phyloP scores from a whole-genome alignment of 2,113 vertebrate genomes.

The Oreotrochilus melanogaster region DNA sequence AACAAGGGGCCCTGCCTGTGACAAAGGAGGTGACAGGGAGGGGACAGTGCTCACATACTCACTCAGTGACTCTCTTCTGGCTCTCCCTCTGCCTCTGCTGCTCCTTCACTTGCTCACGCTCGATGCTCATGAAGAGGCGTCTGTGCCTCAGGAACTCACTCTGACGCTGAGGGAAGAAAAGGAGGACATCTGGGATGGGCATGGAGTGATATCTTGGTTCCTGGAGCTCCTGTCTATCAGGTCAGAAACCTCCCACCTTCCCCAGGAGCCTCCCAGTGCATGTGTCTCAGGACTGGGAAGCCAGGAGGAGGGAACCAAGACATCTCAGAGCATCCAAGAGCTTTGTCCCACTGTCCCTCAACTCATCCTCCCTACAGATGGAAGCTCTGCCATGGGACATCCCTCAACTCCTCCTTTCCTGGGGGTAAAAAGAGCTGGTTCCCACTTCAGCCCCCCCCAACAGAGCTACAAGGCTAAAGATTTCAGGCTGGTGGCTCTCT shows the following conservation, averaged over 20 bases:
- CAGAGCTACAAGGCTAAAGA: too few relatives aligned
- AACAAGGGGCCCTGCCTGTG: not conserved
- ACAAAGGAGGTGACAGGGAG: not conserved
- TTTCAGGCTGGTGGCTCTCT: not conserved
- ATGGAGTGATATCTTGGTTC: rapidly evolving
- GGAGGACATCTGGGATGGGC: not conserved
- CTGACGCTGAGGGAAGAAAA: slow-evolving; percentile 76
- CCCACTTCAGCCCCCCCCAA: not conserved
- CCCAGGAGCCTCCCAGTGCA: rapidly evolving
- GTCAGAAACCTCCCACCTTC: not conserved
- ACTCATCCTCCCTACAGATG: not conserved
- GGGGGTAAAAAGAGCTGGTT: not conserved
- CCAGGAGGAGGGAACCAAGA: not conserved
- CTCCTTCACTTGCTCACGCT: slow-evolving; percentile 88
- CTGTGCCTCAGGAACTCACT: slow-evolving; percentile 84
- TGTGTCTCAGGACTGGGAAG: rapidly evolving
- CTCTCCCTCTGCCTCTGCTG: slow-evolving; percentile 81
- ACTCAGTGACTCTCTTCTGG: slow-evolving; percentile 81
- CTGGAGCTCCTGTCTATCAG: rapidly evolving
- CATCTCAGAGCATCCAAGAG: too few relatives aligned
- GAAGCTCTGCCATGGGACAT: not conserved
- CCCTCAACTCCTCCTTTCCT: not conserved
- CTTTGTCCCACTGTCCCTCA: not conserved
- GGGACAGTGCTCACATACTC: not conserved
- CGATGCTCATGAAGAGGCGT: slow-evolving; percentile 85